Evolutionary conservation across 2,797 vertebrate species (phyloP).

Genomic region (Microcaecilia unicolor): DNA sequence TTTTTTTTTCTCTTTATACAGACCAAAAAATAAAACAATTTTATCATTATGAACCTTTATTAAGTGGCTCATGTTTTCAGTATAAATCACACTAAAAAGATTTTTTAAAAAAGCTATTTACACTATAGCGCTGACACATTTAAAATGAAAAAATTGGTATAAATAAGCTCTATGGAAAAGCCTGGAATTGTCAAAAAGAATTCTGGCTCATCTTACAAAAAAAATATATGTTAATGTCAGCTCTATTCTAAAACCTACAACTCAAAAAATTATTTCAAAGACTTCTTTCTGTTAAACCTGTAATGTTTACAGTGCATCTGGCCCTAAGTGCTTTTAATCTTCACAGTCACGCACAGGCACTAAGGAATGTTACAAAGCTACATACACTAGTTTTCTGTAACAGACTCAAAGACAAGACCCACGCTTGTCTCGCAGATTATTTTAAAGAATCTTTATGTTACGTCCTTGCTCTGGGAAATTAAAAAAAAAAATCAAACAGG

Average conservation of each 20-base stretch:
- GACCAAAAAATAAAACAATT: slow-evolving; percentile 54
- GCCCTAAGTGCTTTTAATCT: slow-evolving; percentile 78
- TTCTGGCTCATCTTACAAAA: slow-evolving; percentile 90
- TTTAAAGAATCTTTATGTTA: slow-evolving; percentile 66
- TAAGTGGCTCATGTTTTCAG: slow-evolving; percentile 88
- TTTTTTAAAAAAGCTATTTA: slow-evolving; percentile 90
- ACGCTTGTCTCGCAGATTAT: slow-evolving; percentile 53
- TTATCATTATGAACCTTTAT: slow-evolving; percentile 91
- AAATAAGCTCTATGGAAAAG: slow-evolving; percentile 91
- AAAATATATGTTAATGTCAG: slow-evolving; percentile 80
- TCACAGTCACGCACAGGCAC: slow-evolving; percentile 86
- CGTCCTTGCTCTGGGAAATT: no score
- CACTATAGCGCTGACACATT: slow-evolving; percentile 94
- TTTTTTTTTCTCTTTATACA: no score
- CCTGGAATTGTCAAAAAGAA: slow-evolving; percentile 77
- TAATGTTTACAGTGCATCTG: slow-evolving; percentile 72
- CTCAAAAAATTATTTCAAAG: slow-evolving; percentile 72
- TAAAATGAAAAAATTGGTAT: slow-evolving; percentile 83
- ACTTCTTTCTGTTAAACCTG: slow-evolving; percentile 71
- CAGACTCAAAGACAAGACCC: slow-evolving; percentile 55
- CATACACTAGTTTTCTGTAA: slow-evolving; percentile 70
- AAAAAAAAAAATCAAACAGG: no score
- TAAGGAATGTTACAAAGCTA: slow-evolving; percentile 85
- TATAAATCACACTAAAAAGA: slow-evolving; percentile 97
- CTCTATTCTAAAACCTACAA: slow-evolving; percentile 80